Evolutionary conservation across 2,888 invertebrate genomes (phyloP), one percentile per base, ranked within the genome.

Genomic region (Amiota minor): DNA sequence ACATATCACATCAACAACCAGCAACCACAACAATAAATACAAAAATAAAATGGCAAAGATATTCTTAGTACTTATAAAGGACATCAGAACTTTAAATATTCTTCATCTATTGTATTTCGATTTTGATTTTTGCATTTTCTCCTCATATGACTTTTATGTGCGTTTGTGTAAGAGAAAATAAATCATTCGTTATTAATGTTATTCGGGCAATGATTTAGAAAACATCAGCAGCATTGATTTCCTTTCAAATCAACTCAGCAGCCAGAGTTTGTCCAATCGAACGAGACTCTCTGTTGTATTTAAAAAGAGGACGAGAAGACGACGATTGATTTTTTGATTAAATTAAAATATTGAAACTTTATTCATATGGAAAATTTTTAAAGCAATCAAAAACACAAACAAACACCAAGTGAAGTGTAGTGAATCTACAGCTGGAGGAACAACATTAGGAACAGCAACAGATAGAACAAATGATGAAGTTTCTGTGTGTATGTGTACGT

Each of bases 121-220:
- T 62, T 20, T 62, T 14, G 9, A 14, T 62, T 64, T 72, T 74
- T 69, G n/a, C 70, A 70, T 74, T 71, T 72, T 78, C 45, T 16
- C 49, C 45, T 75, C 47, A 11, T 59, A 18, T 20, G 0, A 11
- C 53, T 74, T 85, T 80, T 80, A 77, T 78, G 82, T 82, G 77
- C 76, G 76, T 72, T 77, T 74, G 47, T 53, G 56, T 75, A 12
- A 9, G 14, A 18, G 23, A 45, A 47, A 12, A 86, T 72, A 84
- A 86, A 86, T 84, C 86, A 84, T 77, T 84, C 84, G 83, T 86
- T 77, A 84, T 86, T 84, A 84, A 84, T 86, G 81, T 35, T 35
- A 3, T 81, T 62, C 20, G 20, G 71, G 74, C 80, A 80, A 70
- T 78, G 80, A 84, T 81, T 80, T 77, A 75, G 79, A 76, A 82